Evolutionary conservation across 2,113 vertebrate genomes (phyloP).

Genomic region (Pteropus alecto): DNA sequence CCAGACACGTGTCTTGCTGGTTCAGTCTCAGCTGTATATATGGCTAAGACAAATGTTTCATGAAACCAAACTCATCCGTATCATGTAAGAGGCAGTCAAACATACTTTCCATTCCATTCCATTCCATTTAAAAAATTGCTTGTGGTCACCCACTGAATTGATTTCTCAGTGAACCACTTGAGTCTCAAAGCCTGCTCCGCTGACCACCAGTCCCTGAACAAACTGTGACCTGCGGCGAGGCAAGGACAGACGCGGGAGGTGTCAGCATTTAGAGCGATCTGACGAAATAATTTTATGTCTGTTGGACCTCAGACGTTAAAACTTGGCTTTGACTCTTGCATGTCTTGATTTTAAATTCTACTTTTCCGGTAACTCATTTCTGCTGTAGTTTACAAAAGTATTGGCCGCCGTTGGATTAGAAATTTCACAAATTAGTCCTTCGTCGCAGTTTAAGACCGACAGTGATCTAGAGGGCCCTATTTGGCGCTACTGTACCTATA

Average conservation of each 20-base stretch:
- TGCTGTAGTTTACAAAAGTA: background rate
- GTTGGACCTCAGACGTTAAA: background rate
- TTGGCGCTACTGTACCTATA: background rate
- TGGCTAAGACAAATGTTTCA: background rate
- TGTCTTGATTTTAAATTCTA: background rate
- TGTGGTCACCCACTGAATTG: background rate
- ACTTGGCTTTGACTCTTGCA: background rate
- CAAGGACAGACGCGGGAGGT: background rate
- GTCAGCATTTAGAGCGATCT: background rate
- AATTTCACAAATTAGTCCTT: background rate
- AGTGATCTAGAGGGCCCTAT: background rate
- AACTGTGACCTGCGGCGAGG: accelerated
- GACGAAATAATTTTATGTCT: background rate
- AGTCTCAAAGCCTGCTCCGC: background rate
- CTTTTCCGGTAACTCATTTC: background rate
- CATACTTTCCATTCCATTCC: background rate
- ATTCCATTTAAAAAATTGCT: background rate
- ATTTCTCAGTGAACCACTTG: background rate
- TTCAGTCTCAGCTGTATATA: background rate
- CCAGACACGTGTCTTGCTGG: background rate
- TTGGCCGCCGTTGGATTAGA: background rate
- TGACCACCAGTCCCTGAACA: background rate
- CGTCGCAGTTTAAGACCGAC: background rate
- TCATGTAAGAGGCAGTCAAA: background rate
- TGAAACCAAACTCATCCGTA: background rate